phyloP scores from a whole-genome alignment of 2,888 invertebrate genomes.

The Tridacna crocea region DNA sequence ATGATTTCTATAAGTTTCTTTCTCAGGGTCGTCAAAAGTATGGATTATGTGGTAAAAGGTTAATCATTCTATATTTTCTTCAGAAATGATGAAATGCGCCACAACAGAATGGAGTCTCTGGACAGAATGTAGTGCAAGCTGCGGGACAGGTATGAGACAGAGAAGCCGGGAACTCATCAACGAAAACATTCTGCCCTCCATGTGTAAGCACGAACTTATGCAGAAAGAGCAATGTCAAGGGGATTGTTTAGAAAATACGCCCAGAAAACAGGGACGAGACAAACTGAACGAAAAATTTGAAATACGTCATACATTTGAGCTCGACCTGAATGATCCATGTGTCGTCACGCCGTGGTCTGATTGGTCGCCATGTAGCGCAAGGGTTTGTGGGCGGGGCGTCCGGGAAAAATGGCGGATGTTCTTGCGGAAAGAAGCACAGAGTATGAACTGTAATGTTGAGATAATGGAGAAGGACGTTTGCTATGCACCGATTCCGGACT shows the following conservation, averaged over 20 bases:
- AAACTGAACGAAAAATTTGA: slow-evolving; percentile 72
- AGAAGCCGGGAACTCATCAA: slow-evolving; percentile 85
- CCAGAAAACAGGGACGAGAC: slow-evolving; percentile 61
- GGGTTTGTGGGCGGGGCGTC: slow-evolving; percentile 90
- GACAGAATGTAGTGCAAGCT: slow-evolving; percentile 85
- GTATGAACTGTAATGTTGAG: slow-evolving; percentile 71
- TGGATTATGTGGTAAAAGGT: too few relatives aligned
- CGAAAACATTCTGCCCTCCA: slow-evolving; percentile 73
- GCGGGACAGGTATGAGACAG: slow-evolving; percentile 88
- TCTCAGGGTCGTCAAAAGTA: too few relatives aligned
- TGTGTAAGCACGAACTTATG: slow-evolving; percentile 75
- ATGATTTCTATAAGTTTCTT: too few relatives aligned
- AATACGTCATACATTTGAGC: slow-evolving; percentile 67
- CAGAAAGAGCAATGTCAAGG: slow-evolving; percentile 82
- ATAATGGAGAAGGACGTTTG: slow-evolving; percentile 80
- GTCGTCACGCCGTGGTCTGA: slow-evolving; percentile 91
- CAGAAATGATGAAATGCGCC: slow-evolving; percentile 86
- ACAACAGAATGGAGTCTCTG: slow-evolving; percentile 85
- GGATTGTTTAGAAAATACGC: slow-evolving; percentile 64
- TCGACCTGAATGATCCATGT: slow-evolving; percentile 80
- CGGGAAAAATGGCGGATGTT: slow-evolving; percentile 79
- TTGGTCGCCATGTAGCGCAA: slow-evolving; percentile 92
- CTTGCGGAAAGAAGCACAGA: slow-evolving; percentile 68
- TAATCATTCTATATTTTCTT: slow-evolving; percentile 18
- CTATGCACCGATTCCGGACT: slow-evolving; percentile 77